phyloP scores from a whole-genome alignment of 1,140 invertebrate species.

The Mercenaria mercenaria region DNA sequence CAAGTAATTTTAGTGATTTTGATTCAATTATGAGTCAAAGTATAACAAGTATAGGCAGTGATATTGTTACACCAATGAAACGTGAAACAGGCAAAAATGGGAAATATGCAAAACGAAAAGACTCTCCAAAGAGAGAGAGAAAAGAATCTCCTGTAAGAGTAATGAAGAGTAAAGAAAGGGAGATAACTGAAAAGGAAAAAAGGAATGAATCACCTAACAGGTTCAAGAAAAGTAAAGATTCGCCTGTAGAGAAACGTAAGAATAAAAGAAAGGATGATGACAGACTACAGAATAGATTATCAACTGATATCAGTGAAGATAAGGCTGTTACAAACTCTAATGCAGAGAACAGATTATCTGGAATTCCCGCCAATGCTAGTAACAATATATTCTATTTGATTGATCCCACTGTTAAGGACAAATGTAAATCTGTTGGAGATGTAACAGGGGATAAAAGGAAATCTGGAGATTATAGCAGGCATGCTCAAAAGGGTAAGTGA shows the following conservation, averaged over 20 bases:
- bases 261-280: background rate
- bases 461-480: constrained; percentile 18
- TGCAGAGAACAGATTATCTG: constrained; percentile 41
- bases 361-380: constrained; percentile 22
- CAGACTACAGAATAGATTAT: background rate
- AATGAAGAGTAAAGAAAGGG: constrained; percentile 25
- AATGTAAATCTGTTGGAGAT: constrained; percentile 64
- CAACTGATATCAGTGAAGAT: constrained; percentile 26
- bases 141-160: constrained; percentile 30
- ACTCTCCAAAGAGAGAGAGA: constrained; percentile 53
- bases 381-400: constrained; percentile 66
- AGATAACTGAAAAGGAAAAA: constrained; percentile 25
- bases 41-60: constrained; percentile 64
- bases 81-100: constrained; percentile 26
- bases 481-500: constrained; percentile 29
- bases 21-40: constrained; percentile 55
- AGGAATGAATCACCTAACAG: constrained; percentile 44
- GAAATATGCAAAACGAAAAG: constrained; percentile 7
- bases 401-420: constrained; percentile 62
- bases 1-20: constrained; percentile 55
- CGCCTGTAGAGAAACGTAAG: constrained; percentile 50
- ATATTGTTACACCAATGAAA: constrained; percentile 51
- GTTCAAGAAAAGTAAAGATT: constrained; percentile 43
- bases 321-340: constrained; percentile 26
- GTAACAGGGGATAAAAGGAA: constrained; percentile 37